A percentile compares a stretch with the other conserved stretches of the same genome.
Conservation (phyloP, 2,888 invertebrate species). For the Deroplatys truncata region DNA sequence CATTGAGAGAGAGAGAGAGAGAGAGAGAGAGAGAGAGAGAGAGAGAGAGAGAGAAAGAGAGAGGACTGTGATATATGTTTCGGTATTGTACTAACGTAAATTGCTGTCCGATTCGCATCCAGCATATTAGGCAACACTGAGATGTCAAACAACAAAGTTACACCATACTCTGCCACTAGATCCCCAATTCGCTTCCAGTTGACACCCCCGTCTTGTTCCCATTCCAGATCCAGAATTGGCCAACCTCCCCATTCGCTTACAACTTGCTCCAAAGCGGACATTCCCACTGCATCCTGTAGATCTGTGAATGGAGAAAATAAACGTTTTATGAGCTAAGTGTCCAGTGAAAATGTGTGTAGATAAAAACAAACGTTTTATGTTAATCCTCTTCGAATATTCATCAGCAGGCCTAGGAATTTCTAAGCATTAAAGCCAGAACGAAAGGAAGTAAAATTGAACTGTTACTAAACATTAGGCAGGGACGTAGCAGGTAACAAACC, state of each 20-base stretch:
- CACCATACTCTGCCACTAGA: constrained; percentile 41
- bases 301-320: neutral
- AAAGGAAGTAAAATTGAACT: too few relatives aligned
- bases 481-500: too few relatives aligned
- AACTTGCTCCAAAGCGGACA: constrained; percentile 36
- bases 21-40: too few relatives aligned
- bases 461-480: too few relatives aligned
- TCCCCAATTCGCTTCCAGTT: constrained; percentile 41
- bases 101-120: constrained; percentile 38
- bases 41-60: neutral
- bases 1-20: neutral
- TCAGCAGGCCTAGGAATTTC: too few relatives aligned
- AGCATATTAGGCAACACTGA: constrained; percentile 36
- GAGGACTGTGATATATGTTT: neutral
- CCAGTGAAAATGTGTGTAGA: too few relatives aligned
- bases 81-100: constrained; percentile 38
- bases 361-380: too few relatives aligned
- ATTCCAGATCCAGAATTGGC: constrained; percentile 37
- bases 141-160: constrained; percentile 41
- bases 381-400: too few relatives aligned
- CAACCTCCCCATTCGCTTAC: constrained; percentile 38
- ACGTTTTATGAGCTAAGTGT: too few relatives aligned
- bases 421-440: too few relatives aligned
- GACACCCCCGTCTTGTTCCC: constrained; percentile 27
- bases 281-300: constrained; percentile 33